Conservation (phyloP, 2,113 vertebrate species). For the Cavia aperea region DNA sequence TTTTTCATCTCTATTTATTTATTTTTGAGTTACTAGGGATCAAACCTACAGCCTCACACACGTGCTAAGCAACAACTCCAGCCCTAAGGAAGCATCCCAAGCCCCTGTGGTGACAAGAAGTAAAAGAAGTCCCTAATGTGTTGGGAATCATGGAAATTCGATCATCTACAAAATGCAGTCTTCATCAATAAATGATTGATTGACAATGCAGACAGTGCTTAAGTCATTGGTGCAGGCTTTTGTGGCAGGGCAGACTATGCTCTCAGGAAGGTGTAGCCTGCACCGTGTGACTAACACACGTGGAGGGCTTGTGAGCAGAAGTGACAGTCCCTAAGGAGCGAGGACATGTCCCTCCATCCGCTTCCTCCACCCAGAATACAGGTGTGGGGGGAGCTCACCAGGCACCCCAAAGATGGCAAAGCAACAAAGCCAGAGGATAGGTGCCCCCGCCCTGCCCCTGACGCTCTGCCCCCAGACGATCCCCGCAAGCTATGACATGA, state of each 20-base stretch:
- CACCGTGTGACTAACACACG: neutral
- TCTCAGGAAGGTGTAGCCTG: neutral
- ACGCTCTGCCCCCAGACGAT: no score
- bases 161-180: neutral
- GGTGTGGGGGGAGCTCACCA: neutral
- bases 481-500: neutral
- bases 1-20: neutral
- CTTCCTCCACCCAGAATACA: neutral
- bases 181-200: neutral
- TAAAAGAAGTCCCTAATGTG: neutral
- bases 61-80: neutral
- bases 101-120: neutral
- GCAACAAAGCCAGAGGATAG: neutral
- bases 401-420: neutral
- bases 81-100: neutral
- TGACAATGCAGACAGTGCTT: neutral
- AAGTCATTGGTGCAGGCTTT: neutral
- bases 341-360: neutral
- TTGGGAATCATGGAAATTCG: neutral
- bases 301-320: neutral
- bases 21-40: neutral
- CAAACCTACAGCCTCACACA: neutral
- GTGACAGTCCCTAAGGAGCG: neutral
- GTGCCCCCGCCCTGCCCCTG: neutral
- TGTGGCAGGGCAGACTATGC: no score